Evolutionary conservation across 2,888 invertebrate genomes (phyloP).

Genomic region (Brenthis daphne): DNA sequence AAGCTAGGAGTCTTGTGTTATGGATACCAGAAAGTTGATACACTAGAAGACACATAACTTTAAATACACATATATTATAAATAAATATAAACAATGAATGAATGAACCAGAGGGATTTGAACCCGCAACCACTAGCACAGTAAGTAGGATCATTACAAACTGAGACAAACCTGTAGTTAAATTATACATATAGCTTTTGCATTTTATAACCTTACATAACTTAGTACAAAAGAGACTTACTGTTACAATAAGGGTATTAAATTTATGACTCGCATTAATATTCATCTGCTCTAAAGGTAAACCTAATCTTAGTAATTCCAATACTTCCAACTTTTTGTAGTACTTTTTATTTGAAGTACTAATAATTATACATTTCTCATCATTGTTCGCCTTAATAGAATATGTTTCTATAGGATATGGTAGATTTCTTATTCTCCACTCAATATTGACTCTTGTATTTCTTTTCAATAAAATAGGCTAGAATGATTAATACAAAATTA

Average conservation of each 20-base stretch:
- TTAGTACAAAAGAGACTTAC: conserved; percentile 66
- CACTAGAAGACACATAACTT: too few relatives aligned
- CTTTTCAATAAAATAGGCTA: conserved; percentile 87
- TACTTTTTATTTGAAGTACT: conserved; percentile 92
- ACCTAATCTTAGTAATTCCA: conserved; percentile 86
- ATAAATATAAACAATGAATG: too few relatives aligned
- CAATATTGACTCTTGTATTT: conserved; percentile 87
- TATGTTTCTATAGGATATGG: conserved; percentile 88
- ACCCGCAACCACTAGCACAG: too few relatives aligned
- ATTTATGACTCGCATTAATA: conserved; percentile 86
- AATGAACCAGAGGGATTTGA: too few relatives aligned
- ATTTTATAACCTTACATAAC: background rate
- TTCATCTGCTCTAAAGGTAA: conserved; percentile 84
- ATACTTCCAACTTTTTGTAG: conserved; percentile 86
- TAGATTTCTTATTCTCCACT: conserved; percentile 92
- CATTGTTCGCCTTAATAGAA: conserved; percentile 84
- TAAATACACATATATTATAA: too few relatives aligned
- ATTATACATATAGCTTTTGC: background rate
- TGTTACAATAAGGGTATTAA: conserved; percentile 89
- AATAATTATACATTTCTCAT: conserved; percentile 84
- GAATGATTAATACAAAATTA: background rate
- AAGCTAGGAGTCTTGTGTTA: too few relatives aligned
- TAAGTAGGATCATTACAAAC: too few relatives aligned
- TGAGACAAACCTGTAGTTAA: too few relatives aligned
- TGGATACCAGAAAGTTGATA: too few relatives aligned